Evolutionary conservation across 2,113 vertebrate genomes (phyloP).

Genomic region (Rhynchomys soricoides): DNA sequence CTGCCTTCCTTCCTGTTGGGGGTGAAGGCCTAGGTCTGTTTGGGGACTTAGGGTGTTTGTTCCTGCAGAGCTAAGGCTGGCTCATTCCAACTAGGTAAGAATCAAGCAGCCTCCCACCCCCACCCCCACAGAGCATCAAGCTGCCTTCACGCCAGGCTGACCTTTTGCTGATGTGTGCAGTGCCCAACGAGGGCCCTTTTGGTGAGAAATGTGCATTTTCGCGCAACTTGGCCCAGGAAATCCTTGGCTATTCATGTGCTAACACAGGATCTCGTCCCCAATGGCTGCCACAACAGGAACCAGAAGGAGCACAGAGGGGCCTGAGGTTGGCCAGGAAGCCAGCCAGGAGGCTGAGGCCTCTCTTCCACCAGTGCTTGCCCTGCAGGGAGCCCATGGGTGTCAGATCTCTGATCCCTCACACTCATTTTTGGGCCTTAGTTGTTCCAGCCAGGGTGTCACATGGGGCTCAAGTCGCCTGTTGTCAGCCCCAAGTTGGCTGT

Average conservation of each 20-base stretch:
- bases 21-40: not conserved
- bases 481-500: not conserved
- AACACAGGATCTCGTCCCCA: slow-evolving; percentile 84
- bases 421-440: not conserved
- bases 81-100: not conserved
- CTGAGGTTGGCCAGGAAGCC: not conserved
- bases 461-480: fast-evolving
- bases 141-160: slow-evolving; percentile 4
- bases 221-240: slow-evolving; percentile 59
- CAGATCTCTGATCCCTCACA: not conserved
- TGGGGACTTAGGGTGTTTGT: not conserved
- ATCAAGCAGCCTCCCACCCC: not conserved
- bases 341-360: not conserved
- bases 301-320: slow-evolving; percentile 61
- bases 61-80: not conserved
- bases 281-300: slow-evolving; percentile 78
- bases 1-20: not conserved
- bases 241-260: slow-evolving; percentile 81
- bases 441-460: fast-evolving
- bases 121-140: not conserved
- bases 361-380: not conserved
- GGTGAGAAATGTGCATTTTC: slow-evolving; percentile 80
- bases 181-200: slow-evolving; percentile 67
- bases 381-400: not conserved
- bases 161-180: slow-evolving; percentile 38